Evolutionary conservation across 2,797 vertebrate species (phyloP), one percentile per base, ranked within the genome.

Genomic region (Brachymystax lenok): DNA sequence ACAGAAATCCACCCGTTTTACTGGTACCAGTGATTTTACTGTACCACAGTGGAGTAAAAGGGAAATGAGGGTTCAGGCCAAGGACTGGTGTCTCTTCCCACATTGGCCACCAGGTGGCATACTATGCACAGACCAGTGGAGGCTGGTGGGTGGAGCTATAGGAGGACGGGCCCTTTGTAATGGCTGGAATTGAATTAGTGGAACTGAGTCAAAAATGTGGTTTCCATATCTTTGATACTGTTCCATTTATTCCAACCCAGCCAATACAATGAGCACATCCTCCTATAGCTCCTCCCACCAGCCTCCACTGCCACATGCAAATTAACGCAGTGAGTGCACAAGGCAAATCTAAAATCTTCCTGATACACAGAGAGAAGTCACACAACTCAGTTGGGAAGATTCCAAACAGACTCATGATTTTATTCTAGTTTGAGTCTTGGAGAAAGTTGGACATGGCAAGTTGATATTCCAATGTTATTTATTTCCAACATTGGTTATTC

Each of bases 71-170:
- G 7, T 21, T 61, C 59, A 21, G 21, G 40, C 40, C 40, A 40
- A 10, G 40, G 40, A 46, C 10, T 46, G 40, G 40, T 14, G 40
- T 35, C 1, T 46, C 40, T 1, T 27, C 21, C 69, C 40, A 71
- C 69, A 51, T 51, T 52, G 40, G 12, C 69, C 69, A 51, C 69
- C 1, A 24, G 69, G 69, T 71, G 69, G 46, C 46, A 46, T 51
- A 21, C n/a, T 51, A 50, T 27, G 10, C 40, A 13, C 10, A 46
- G 10, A 46, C 10, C 40, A 12, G 40, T 46, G 10, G 40, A 46
- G 40, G 10, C 40, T 46, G 40, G 10, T 46, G 40, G 40, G 10
- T 13, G 2, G 40, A 46, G 40, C 10, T 46, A 46, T 46, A 46
- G 10, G 40, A 46, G 40, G 40, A 13, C 10, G 3, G 40, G 40